Conservation (phyloP, 2,797 vertebrate genomes). For the Macroramphosus scolopax region DNA sequence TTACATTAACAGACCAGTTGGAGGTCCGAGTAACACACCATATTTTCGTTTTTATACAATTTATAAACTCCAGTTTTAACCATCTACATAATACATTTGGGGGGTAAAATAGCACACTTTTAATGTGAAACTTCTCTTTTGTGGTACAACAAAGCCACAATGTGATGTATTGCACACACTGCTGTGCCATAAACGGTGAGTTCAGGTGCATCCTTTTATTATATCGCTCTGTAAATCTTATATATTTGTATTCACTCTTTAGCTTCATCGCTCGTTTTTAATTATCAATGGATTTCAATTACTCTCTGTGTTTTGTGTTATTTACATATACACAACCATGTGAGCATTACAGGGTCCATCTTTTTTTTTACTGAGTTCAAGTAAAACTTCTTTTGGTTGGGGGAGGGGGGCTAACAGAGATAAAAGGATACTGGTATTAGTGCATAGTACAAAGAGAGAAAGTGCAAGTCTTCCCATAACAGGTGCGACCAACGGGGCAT, state of each 20-base stretch:
- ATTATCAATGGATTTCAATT: constrained; percentile 63
- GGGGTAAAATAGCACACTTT: constrained; percentile 79
- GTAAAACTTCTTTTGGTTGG: constrained; percentile 83
- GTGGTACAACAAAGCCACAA: constrained; percentile 87
- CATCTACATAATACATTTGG: constrained; percentile 85
- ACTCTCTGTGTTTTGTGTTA: constrained; percentile 83
- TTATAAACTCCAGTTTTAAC: constrained; percentile 90
- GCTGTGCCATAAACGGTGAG: constrained; percentile 83
- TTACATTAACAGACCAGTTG: constrained; percentile 94
- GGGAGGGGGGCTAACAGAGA: constrained; percentile 63
- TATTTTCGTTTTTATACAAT: constrained; percentile 81
- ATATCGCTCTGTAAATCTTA: constrained; percentile 61
- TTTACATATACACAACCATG: constrained; percentile 89
- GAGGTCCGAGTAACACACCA: constrained; percentile 93
- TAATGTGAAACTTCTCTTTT: constrained; percentile 79
- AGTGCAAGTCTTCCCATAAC: constrained; percentile 92
- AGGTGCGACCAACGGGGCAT: constrained; percentile 82
- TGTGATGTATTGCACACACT: constrained; percentile 76
- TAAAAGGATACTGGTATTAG: constrained; percentile 77
- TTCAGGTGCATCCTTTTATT: constrained; percentile 65
- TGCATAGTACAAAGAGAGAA: constrained; percentile 99
- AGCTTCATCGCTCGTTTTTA: too few relatives aligned
- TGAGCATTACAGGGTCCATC: constrained; percentile 84
- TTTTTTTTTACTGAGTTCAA: constrained; percentile 89
- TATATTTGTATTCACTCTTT: constrained; percentile 44